Evolutionary conservation across 1,140 invertebrate species (phyloP), one percentile per base, ranked within the genome.

Genomic region (Tetramorium parvispinum): DNA sequence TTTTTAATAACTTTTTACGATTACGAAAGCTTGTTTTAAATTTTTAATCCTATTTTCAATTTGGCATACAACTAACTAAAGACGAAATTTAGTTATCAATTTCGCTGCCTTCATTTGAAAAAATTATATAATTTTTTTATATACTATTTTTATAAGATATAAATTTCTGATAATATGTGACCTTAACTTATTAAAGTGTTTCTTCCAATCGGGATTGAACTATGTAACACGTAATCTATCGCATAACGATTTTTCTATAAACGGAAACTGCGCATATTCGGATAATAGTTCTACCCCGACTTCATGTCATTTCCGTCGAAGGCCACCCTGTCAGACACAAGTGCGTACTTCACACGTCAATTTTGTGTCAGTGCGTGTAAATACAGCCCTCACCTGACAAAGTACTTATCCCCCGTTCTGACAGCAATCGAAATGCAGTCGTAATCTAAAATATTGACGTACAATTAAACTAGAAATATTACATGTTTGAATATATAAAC

Each of bases 291-390:
- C 43, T 55, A 59, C 49, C 40, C 77, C n/a, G 59, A 55, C 27
- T 85, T 75, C 53, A 40, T 51, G 83, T 85, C 63, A 66, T 73
- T 37, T 37, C 40, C 18, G 63, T 61, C 75, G 63, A 83, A 81
- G 73, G 79, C 79, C 57, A 87, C 78, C 71, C 77, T 91, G 92
- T 91, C 92, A 90, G 83, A 76, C 82, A 91, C 93, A 94, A 90
- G 89, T 92, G 93, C 79, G 68, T 88, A 83, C 86, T 95, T 95
- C 93, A 92, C 94, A 94, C 91, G 94, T 95, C 94, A 94, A 94
- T 95, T 93, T 83, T 49, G 85, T 88, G 85, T 81, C 88, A 85
- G 77, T 86, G 85, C 83, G 85, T 88, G 89, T 88, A 92, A 93
- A 93, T 90, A 93, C 91, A 91, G 90, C 86, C 78, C 53, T 65